Evolutionary conservation across 2,113 vertebrate genomes (phyloP), one percentile per base, ranked within the genome.

Genomic region (Cheirogaleus medius): DNA sequence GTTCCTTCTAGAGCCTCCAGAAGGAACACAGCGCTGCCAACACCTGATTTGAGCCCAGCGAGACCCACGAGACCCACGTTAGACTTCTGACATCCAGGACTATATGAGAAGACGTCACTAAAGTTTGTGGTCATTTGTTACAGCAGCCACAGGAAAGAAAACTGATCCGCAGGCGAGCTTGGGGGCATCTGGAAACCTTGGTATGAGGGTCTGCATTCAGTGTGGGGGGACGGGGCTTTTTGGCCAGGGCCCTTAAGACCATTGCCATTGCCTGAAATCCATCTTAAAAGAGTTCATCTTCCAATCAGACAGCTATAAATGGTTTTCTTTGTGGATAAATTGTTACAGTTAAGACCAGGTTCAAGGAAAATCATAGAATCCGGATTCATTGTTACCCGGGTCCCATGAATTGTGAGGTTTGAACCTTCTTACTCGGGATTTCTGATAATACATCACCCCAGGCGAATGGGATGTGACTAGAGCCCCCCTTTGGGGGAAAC

Each of bases 381-480:
- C 4, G 18, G 18, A 32, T 42, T 18, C 3, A 0, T 68, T 34
- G 29, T 34, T 13, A 12, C 29, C 0, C 0, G 14, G 32, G 34
- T 52, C 27, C 60, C 11, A 0, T 0, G 29, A 3, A 27, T 71
- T 21, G 2, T 3, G 39, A 69, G 3, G 2, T 42, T 44, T 15
- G 56, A 52, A 10, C 56, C 37, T 47, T 23, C 63, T 63, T n/a
- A 4, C 17, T 14, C 2, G 37, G 76, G 54, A 2, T 4, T 84
- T 56, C 66, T 27, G 60, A 23, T 23, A 37, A 25, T 37, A 23
- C 6, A 6, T 21, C 23, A 20, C 90, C 69, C 14, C 18, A 21
- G 29, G 68, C 27, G 66, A 95, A 73, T 86, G 66, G 5, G 29
- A 1, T 71, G 89, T 96, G 90, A 96, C 44, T 44, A 91, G 95